Evolutionary conservation across 2,888 invertebrate species (phyloP), one percentile per base, ranked within the genome.

Genomic region (Ctena decussata): DNA sequence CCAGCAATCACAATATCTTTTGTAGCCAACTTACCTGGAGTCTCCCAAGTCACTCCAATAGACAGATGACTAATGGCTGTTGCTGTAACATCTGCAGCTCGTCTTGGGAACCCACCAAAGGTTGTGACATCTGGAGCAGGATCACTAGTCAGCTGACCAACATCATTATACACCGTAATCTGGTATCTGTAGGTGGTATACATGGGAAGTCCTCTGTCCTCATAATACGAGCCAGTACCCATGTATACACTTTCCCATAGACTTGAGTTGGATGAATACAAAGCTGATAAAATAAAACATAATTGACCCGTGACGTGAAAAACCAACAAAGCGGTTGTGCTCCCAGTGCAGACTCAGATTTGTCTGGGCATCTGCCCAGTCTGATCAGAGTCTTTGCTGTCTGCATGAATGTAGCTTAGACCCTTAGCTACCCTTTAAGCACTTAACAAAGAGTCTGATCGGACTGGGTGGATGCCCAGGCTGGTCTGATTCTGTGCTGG

Each of bases 21-120:
- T n/a, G n/a, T n/a, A n/a, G n/a, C n/a, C n/a, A n/a, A 46, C n/a
- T 88, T 86, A 95, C 95, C 85, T 79, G 95, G 95, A n/a, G 94
- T 90, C 5, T 81, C 91, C 95, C 95, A 95, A 57, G 90, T 80
- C 18, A 95, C 92, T 2, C 87, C 85, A 0, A 95, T 74, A 27
- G 89, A 84, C 21, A 92, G 89, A 80, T 95, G 94, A 75, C 93
- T 93, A 5, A 94, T 37, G 24, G 94, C 87, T 24, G 84, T 71
- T 12, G 93, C 94, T 2, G 91, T 90, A n/a, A 95, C 90, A 35
- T 77, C 83, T 0, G 95, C 92, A 41, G 94, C 88, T 80, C 89
- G 86, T 5, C 92, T 86, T 3, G 95, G 95, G 27, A 91, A 91
- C 32, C 95, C 95, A 18, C 95, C 95, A 89, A 93, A 95, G n/a